Evolutionary conservation across 2,113 vertebrate genomes (phyloP).

Genomic region (Chionis minor): DNA sequence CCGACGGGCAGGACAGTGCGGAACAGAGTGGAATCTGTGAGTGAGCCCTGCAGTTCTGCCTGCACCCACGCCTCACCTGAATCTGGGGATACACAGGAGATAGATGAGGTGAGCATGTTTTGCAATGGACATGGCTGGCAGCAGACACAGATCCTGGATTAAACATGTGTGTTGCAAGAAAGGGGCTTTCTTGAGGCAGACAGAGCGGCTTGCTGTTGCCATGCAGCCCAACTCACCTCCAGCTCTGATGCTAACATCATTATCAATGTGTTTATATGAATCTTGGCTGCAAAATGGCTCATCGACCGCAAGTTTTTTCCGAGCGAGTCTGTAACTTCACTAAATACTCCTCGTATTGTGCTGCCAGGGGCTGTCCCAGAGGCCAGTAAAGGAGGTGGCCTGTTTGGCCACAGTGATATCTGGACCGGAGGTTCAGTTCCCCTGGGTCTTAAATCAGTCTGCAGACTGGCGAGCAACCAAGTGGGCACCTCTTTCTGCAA

Average conservation of each 20-base stretch:
- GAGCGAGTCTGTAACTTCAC: neutral
- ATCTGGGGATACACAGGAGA: rapidly evolving
- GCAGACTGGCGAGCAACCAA: neutral
- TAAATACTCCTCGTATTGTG: constrained; percentile 48
- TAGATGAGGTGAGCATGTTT: constrained; percentile 4
- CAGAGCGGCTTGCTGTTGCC: constrained; percentile 11
- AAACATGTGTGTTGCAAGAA: neutral
- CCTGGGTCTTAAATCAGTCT: constrained; percentile 15
- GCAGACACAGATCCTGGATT: neutral
- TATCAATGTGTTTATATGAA: constrained; percentile 28
- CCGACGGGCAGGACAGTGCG: neutral
- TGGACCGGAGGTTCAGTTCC: constrained; percentile 17
- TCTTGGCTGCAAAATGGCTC: constrained; percentile 45
- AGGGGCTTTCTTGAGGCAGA: constrained; percentile 25
- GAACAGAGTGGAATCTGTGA: neutral
- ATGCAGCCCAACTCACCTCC: neutral
- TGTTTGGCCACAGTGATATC: neutral
- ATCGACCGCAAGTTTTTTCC: neutral
- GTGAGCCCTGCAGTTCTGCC: neutral
- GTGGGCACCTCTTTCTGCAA: neutral
- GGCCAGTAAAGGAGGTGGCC: constrained; percentile 14
- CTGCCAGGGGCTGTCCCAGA: constrained; percentile 36
- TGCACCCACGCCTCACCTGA: neutral
- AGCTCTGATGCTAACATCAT: neutral
- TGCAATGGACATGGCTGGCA: neutral